Conservation (phyloP, 2,113 vertebrate species). For the Rhabdomys dilectus region DNA sequence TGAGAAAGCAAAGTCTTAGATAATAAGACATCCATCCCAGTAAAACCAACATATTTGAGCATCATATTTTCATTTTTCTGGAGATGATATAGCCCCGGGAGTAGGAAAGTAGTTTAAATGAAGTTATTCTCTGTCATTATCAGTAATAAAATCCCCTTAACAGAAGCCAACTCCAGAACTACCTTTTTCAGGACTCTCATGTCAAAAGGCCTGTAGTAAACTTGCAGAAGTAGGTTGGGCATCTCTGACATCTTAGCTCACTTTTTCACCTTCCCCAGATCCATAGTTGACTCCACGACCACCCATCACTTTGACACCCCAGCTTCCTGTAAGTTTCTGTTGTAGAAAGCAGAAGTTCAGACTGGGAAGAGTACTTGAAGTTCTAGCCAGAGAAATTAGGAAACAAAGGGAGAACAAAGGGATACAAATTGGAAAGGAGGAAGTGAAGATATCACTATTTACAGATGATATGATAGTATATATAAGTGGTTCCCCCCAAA, state of each 20-base stretch:
- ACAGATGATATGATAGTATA: no score
- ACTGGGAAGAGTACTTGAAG: background rate
- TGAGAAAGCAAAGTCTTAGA: background rate
- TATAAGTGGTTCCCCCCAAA: no score
- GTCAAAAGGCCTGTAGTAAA: background rate
- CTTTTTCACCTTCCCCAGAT: background rate
- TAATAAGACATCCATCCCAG: background rate
- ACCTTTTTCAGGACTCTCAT: background rate
- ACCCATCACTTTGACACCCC: background rate
- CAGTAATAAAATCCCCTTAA: constrained; percentile 4
- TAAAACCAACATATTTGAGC: constrained; percentile 26
- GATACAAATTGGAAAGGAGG: no score
- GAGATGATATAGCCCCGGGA: background rate
- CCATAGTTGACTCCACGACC: background rate
- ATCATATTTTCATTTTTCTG: background rate
- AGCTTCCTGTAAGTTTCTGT: background rate
- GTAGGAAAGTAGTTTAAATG: background rate
- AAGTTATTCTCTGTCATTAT: constrained; percentile 1
- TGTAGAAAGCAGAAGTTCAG: background rate
- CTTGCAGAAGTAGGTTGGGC: background rate
- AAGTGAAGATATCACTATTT: no score
- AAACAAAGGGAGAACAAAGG: no score
- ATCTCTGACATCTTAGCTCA: background rate
- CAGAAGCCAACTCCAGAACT: background rate
- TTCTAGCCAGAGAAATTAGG: no score